A percentile compares a stretch with the other conserved stretches of the same genome.
These are phyloP conservation scores for Brachyptera putata DNA, from an alignment of 2,888 invertebrate species.

Conservation along the genomic window DNA sequence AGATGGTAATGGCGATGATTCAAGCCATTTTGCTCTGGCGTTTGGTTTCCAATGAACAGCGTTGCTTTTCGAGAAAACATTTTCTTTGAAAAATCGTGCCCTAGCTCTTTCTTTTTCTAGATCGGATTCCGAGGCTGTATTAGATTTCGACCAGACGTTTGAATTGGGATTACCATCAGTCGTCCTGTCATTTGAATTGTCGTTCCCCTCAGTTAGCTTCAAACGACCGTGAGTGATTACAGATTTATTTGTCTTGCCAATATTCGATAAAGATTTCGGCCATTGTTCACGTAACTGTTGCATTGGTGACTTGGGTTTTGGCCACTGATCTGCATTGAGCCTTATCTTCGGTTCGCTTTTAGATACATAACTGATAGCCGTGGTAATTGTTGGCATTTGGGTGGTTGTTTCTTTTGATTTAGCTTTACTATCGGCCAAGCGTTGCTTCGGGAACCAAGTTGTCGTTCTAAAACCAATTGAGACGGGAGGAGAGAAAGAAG, in stretches of 20 bases:
- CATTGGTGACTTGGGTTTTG: constrained; percentile 4
- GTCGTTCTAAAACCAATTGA: neutral
- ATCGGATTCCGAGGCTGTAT: neutral
- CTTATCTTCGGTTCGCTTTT: neutral
- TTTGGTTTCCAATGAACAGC: neutral
- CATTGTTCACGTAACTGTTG: neutral
- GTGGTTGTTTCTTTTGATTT: neutral
- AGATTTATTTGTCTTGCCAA: neutral
- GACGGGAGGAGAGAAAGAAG: neutral
- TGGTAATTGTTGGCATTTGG: constrained; percentile 11
- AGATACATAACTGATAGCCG: constrained; percentile 20
- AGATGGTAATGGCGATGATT: neutral
- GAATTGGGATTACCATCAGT: neutral
- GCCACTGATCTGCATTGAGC: neutral
- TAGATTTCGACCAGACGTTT: neutral
- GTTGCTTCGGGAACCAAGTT: neutral
- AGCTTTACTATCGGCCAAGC: neutral
- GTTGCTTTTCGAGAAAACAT: neutral
- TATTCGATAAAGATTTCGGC: neutral
- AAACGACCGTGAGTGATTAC: neutral
- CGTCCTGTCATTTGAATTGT: neutral
- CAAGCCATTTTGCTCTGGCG: constrained; percentile 9
- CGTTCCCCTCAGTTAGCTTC: neutral
- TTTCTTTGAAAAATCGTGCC: constrained; percentile 3
- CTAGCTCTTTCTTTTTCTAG: constrained; percentile 3